Evolutionary conservation across 2,888 invertebrate genomes (phyloP).

Genomic region (Psococerastis gibbosa): DNA sequence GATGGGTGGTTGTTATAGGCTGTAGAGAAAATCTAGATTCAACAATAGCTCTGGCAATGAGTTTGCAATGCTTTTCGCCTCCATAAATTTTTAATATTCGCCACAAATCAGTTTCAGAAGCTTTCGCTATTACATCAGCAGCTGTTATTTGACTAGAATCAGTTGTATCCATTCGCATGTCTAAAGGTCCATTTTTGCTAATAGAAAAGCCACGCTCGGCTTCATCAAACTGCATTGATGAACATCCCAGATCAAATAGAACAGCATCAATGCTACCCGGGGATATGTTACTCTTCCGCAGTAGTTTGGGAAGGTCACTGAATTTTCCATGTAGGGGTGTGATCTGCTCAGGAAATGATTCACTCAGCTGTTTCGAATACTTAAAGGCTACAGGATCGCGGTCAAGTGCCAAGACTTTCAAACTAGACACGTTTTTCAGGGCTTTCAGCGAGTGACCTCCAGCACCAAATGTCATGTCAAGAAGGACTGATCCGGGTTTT

Average conservation of each 20-base stretch:
- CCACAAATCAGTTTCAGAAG: conserved; percentile 57
- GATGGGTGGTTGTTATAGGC: conserved; percentile 59
- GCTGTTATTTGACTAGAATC: conserved; percentile 56
- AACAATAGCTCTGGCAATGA: conserved; percentile 71
- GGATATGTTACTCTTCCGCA: conserved; percentile 36
- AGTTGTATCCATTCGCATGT: conserved; percentile 87
- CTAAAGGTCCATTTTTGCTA: conserved; percentile 67
- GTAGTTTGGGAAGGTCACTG: conserved; percentile 58
- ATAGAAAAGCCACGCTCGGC: conserved; percentile 71
- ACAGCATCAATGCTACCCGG: conserved; percentile 63
- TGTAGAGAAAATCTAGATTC: conserved; percentile 61
- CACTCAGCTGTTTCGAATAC: conserved; percentile 42
- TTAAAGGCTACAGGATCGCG: conserved; percentile 66
- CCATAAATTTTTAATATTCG: conserved; percentile 82
- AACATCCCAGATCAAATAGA: conserved; percentile 84
- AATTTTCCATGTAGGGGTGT: conserved; percentile 71
- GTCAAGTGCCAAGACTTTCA: conserved; percentile 64
- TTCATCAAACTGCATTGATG: conserved; percentile 83
- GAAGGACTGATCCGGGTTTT: conserved; percentile 38
- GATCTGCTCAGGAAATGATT: conserved; percentile 47
- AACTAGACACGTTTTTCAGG: conserved; percentile 39
- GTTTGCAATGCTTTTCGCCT: conserved; percentile 69
- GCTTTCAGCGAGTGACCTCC: conserved; percentile 74
- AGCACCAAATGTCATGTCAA: conserved; percentile 94
- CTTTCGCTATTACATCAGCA: conserved; percentile 64